Evolutionary conservation across 2,113 vertebrate genomes (phyloP), one percentile per base, ranked within the genome.

Genomic region (Aegotheles bennettii): DNA sequence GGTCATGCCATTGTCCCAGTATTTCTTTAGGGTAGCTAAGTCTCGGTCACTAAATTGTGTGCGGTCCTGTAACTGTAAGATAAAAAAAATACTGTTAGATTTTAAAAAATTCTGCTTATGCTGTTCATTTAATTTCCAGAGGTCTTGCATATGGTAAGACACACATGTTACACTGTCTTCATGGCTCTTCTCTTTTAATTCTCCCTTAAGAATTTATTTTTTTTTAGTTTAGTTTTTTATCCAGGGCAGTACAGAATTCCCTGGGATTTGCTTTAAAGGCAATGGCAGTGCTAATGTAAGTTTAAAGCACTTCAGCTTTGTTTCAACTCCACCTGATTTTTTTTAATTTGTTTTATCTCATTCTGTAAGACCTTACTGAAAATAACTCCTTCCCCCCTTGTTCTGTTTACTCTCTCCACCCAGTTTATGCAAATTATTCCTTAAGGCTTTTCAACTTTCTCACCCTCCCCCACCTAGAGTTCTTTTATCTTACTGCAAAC

Each of bases 1-100:
- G 94, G 99, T 99, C 99, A 99, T 99, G 90, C 99, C 99, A 93
- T 99, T 98, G 97, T 99, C 99, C 99, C 99, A 99, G 97, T 99
- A 99, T 84, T 99, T 99, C 98, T 99, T 99, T 92, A 99, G 98
- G 26, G 98, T 98, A 82, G 98, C 97, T 94, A 99, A 98, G 96
- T 99, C 99, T 95, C 93, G 98, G 79, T 99, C 99, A 90, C 99
- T 99, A 97, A 99, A 99, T 95, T 99, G 99, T 60, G 99, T 99
- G 87, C 99, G 98, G 96, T 99, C 99, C 97, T 99, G 99, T 90
- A 99, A 98, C 99, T 99, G 97, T 54, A 97, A 93, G 95, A 97
- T 68, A 97, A 81, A 96, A 92, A 70, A 65, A 43, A 69, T 15
- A 89, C 71, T 23, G 73, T 96, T 95, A 96, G 85, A 68, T 59